A percentile compares a stretch with the other conserved stretches of the same genome.
Conservation (phyloP, 2,888 invertebrate genomes). For the Linyphia triangularis region DNA sequence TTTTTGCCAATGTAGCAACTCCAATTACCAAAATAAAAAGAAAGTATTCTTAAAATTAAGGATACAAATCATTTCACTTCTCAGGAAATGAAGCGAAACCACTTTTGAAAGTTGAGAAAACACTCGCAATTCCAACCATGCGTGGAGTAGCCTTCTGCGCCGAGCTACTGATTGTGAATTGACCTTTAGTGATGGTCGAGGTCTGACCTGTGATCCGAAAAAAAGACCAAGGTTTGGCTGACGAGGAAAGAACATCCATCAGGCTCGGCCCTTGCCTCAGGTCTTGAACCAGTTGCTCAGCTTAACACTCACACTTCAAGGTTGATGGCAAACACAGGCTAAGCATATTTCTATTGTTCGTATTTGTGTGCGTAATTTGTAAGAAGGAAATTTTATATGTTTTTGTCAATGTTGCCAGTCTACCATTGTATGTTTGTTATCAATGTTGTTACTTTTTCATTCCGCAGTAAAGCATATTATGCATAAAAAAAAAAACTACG, state of each 20-base stretch:
- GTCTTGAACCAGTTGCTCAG: constrained; percentile 61
- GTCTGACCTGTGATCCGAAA: constrained; percentile 56
- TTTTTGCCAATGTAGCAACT: too few species aligned
- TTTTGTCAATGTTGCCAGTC: too few species aligned
- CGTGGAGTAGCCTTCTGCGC: constrained; percentile 34
- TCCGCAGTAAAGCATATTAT: too few species aligned
- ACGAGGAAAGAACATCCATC: constrained; percentile 63
- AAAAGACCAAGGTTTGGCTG: constrained; percentile 51
- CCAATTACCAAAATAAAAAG: too few species aligned
- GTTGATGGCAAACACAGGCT: constrained; percentile 1
- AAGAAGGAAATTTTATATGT: background rate
- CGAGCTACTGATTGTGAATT: constrained; percentile 38
- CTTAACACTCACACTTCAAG: constrained; percentile 18
- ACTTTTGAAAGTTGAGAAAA: constrained; percentile 23
- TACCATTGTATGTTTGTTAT: too few species aligned
- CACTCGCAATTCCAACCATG: constrained; percentile 57
- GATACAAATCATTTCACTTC: too few species aligned
- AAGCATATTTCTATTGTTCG: background rate
- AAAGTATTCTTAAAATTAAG: too few species aligned
- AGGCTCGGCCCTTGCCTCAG: constrained; percentile 65
- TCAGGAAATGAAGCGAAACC: background rate
- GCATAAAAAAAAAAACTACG: too few species aligned
- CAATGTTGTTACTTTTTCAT: too few species aligned
- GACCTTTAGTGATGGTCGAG: constrained; percentile 66
- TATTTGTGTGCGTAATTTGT: background rate